Conservation (phyloP, 2,797 vertebrate genomes). For the Anguilla megastoma region DNA sequence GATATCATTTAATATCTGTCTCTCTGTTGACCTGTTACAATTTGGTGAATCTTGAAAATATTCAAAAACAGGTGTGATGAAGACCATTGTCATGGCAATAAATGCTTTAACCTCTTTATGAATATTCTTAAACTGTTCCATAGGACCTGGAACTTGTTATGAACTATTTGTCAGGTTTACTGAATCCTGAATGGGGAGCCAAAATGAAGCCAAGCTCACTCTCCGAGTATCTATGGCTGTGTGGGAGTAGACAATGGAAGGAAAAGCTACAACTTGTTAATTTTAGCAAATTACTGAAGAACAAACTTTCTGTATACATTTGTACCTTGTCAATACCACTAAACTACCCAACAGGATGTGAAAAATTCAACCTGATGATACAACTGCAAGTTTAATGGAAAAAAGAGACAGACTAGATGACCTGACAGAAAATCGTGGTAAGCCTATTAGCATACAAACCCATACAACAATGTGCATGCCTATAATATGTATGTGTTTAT, state of each 20-base stretch:
- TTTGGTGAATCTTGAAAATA: background rate
- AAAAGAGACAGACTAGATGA: background rate
- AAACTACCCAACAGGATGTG: background rate
- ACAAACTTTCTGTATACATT: background rate
- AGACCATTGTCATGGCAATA: background rate
- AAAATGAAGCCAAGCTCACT: background rate
- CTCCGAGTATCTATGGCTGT: background rate
- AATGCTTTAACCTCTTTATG: background rate
- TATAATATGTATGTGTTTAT: background rate
- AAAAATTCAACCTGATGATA: background rate
- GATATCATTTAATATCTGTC: no score
- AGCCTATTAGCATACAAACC: background rate
- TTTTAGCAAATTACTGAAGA: background rate
- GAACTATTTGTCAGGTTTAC: background rate
- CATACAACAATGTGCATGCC: background rate
- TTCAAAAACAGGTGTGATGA: background rate
- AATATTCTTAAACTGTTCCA: background rate
- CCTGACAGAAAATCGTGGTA: background rate
- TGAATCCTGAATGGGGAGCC: conserved; percentile 5
- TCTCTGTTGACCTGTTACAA: no score
- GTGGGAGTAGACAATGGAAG: background rate
- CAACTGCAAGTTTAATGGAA: background rate
- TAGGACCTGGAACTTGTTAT: background rate
- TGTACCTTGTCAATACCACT: background rate
- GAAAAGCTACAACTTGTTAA: background rate